phyloP scores from a whole-genome alignment of 2,888 invertebrate species.

The Nematopogon swammerdamellus region DNA sequence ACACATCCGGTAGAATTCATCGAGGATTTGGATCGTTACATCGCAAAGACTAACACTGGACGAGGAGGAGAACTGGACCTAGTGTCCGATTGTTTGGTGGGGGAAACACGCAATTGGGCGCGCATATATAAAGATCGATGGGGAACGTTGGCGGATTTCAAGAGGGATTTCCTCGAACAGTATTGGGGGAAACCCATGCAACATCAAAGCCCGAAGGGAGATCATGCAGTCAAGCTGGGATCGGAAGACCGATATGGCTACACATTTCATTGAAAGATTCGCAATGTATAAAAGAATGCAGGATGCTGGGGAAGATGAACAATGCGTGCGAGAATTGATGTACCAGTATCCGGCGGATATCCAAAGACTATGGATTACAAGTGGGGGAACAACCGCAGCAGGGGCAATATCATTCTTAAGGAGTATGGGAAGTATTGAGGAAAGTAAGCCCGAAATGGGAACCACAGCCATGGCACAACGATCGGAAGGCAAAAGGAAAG shows the following conservation, averaged over 20 bases:
- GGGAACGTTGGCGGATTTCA: background rate
- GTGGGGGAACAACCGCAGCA: background rate
- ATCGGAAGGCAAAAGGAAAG: background rate
- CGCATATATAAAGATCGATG: background rate
- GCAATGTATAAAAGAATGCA: background rate
- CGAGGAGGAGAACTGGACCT: background rate
- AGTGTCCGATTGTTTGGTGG: background rate
- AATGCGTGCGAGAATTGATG: slow-evolving; percentile 1
- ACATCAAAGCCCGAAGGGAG: background rate
- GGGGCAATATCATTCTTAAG: background rate
- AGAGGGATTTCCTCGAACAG: slow-evolving; percentile 1
- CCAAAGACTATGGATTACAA: background rate
- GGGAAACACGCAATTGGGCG: slow-evolving; percentile 2
- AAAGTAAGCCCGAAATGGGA: background rate
- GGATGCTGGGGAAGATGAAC: background rate
- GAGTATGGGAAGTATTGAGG: background rate
- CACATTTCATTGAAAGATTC: background rate
- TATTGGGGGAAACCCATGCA: slow-evolving; percentile 3
- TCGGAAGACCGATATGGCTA: background rate
- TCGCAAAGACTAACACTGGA: background rate
- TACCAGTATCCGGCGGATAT: background rate
- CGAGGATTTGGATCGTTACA: background rate
- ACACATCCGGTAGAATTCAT: slow-evolving; percentile 1
- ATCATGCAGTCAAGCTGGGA: background rate
- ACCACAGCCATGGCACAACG: background rate